Evolutionary conservation across 2,888 invertebrate genomes (phyloP).

Genomic region (Drosophila colorata): DNA sequence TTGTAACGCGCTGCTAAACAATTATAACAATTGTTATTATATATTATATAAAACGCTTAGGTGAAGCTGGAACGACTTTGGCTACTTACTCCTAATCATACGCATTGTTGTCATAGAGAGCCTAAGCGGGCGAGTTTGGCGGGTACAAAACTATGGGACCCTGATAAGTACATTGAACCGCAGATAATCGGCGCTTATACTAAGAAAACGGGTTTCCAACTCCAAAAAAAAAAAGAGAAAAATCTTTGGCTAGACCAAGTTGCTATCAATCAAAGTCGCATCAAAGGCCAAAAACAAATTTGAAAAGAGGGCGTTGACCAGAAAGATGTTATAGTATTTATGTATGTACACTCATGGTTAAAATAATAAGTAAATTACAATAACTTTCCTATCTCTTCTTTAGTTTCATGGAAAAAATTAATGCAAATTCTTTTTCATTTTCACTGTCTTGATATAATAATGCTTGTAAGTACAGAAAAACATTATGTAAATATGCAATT

Average conservation of each 20-base stretch:
- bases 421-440: neutral
- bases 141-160: constrained; percentile 34
- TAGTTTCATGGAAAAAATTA: constrained; percentile 1
- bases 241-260: constrained; percentile 34
- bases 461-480: too few relatives aligned
- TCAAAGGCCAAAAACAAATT: constrained; percentile 40
- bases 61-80: neutral
- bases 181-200: constrained; percentile 69
- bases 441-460: too few relatives aligned
- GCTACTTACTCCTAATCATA: neutral
- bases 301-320: constrained; percentile 42
- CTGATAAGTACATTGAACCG: constrained; percentile 77
- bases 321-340: neutral
- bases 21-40: constrained; percentile 6
- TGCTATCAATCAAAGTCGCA: constrained; percentile 72
- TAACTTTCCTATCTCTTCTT: neutral
- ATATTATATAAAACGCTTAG: neutral
- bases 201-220: constrained; percentile 65
- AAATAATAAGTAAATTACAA: neutral
- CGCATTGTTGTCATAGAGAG: neutral
- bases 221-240: constrained; percentile 8
- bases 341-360: neutral
- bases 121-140: constrained; percentile 5
- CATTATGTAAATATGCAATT: too few relatives aligned
- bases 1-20: constrained; percentile 9